Evolutionary conservation across 2,113 vertebrate genomes (phyloP), one percentile per base, ranked within the genome.

Genomic region (Myodes glareolus): DNA sequence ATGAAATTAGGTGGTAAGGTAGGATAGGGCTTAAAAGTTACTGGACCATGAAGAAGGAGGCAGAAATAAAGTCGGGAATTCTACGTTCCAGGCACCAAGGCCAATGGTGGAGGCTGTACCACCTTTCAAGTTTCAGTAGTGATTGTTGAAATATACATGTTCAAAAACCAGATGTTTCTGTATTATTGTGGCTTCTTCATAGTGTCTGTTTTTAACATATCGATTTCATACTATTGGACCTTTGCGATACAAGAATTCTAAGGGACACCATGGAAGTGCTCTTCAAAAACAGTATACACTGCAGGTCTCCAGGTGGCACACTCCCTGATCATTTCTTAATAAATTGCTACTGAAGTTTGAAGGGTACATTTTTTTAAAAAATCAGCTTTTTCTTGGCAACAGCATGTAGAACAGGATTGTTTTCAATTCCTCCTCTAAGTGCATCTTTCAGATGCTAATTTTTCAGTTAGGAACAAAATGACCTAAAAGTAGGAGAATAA

Each of bases 391-490:
- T 73, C 45, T 81, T 67, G n/a, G 82, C 33, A 91, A 94, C 31
- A 47, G 81, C 87, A 80, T 42, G 39, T 73, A 92, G 73, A 73
- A 65, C 17, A 78, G 52, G 81, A 67, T 81, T 92, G 50, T 68
- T 68, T 42, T 33, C 36, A 77, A 80, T 91, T 95, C n/a, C 13
- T 81, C 58, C 14, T 77, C 45, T 85, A 19, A 81, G 65, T 52
- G 81, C 33, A 63, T 86, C 21, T 21, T 88, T 91, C 47, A 65
- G n/a, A 80, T 85, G 52, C 36, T 95, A 89, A 94, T 85, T 95
- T 88, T 50, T 88, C 39, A 85, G 19, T 95, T 77, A 78, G 55
- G 65, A 90, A 75, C 25, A 73, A 73, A 78, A n/a, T 88, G 25
- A 94, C 47, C 76, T 70, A 63, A 73, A 39, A 91, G 29, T 27